Evolutionary conservation across 2,888 invertebrate genomes (phyloP).

Genomic region (Rhingia campestris): DNA sequence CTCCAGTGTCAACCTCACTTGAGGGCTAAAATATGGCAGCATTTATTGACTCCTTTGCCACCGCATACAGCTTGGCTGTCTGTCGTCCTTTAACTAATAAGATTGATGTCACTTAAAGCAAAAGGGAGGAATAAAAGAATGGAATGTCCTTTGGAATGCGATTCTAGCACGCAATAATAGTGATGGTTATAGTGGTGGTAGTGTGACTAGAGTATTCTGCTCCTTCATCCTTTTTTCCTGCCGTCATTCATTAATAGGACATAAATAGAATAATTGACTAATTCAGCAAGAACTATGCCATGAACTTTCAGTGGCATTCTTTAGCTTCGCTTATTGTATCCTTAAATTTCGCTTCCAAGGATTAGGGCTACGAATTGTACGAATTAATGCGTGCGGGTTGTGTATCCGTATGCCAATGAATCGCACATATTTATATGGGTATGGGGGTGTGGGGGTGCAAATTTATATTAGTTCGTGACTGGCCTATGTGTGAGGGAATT

Average conservation of each 20-base stretch:
- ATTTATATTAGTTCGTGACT: constrained; percentile 54
- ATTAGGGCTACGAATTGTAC: constrained; percentile 33
- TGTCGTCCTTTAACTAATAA: constrained; percentile 43
- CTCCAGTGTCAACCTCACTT: constrained; percentile 51
- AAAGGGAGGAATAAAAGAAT: constrained; percentile 41
- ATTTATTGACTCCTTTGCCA: constrained; percentile 60
- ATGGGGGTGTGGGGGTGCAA: constrained; percentile 15
- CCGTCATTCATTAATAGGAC: constrained; percentile 61
- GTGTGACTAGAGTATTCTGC: constrained; percentile 15
- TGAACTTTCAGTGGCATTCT: constrained; percentile 61
- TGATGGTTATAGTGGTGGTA: constrained; percentile 39
- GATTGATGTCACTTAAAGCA: constrained; percentile 48
- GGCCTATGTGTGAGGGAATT: constrained; percentile 10
- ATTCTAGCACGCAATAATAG: constrained; percentile 70
- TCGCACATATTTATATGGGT: constrained; percentile 10
- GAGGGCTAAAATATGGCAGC: constrained; percentile 48
- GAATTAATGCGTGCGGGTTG: constrained; percentile 37
- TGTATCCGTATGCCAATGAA: constrained; percentile 41
- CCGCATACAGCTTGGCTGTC: constrained; percentile 3
- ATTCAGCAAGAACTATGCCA: constrained; percentile 64
- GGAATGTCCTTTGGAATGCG: constrained; percentile 66
- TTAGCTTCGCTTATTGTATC: constrained; percentile 34
- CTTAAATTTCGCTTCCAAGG: constrained; percentile 39
- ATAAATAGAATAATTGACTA: constrained; percentile 74
- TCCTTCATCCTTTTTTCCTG: not conserved